Conservation (phyloP, 2,888 invertebrate species). For the Teinopalpus imperialis region DNA sequence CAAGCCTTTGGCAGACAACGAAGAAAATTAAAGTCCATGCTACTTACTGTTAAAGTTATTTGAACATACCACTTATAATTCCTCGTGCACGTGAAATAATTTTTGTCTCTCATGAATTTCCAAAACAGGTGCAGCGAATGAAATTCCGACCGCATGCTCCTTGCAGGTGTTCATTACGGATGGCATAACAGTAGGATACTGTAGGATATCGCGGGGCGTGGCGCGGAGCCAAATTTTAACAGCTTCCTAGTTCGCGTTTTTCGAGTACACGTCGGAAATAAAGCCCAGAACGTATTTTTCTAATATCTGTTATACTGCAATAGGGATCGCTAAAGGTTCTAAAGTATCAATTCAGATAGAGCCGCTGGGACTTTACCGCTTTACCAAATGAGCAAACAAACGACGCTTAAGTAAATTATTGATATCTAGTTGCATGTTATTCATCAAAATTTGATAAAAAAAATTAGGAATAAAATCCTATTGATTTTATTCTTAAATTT, state of each 20-base stretch:
- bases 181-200: conserved; percentile 28
- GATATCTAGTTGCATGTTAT: too few relatives aligned
- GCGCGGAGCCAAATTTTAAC: conserved; percentile 52
- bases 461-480: too few relatives aligned
- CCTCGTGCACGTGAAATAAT: conserved; percentile 18
- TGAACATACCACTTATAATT: conserved; percentile 21
- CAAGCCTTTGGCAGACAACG: background rate
- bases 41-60: conserved; percentile 4
- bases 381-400: too few relatives aligned
- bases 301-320: conserved; percentile 22
- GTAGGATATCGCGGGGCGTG: conserved; percentile 39
- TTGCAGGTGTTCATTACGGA: conserved; percentile 43
- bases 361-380: background rate
- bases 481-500: too few relatives aligned
- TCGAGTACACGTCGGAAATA: conserved; percentile 36
- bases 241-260: conserved; percentile 31
- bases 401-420: background rate
- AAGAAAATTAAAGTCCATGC: conserved; percentile 18
- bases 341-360: background rate
- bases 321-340: background rate
- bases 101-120: conserved; percentile 32
- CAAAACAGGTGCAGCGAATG: conserved; percentile 33
- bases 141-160: conserved; percentile 34
- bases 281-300: conserved; percentile 23
- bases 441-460: too few relatives aligned